Conservation (phyloP, 2,113 vertebrate genomes). For the Struthidea cinerea region DNA sequence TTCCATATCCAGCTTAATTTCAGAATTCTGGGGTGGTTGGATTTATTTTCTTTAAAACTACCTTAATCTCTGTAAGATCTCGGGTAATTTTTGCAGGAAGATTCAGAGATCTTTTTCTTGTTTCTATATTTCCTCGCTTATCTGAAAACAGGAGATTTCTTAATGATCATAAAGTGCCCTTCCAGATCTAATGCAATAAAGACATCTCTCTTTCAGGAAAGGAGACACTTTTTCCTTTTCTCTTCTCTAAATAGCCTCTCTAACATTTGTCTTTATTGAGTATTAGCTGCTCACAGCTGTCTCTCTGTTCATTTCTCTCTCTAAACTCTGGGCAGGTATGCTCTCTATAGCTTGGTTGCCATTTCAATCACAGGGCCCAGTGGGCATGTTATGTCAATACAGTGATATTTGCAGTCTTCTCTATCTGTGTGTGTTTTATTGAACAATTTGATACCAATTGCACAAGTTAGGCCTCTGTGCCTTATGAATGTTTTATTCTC, state of each 20-base stretch:
- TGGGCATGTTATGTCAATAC: slow-evolving; percentile 36
- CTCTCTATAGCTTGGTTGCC: background rate
- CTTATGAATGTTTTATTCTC: slow-evolving; percentile 14
- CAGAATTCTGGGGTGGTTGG: background rate
- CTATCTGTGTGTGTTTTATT: background rate
- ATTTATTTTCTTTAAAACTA: background rate
- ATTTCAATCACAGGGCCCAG: slow-evolving; percentile 13
- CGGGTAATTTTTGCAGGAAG: background rate
- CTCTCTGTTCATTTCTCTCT: background rate
- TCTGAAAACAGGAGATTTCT: background rate
- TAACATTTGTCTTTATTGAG: background rate
- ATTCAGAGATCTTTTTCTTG: background rate
- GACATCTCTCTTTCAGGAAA: background rate
- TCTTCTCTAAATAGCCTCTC: background rate
- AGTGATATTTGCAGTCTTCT: slow-evolving; percentile 3
- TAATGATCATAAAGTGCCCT: background rate
- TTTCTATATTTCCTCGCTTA: background rate
- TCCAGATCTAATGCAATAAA: background rate
- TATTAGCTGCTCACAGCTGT: background rate
- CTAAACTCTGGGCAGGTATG: background rate
- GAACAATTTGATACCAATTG: background rate
- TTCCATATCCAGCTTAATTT: background rate
- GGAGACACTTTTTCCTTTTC: background rate
- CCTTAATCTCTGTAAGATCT: background rate
- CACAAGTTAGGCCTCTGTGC: background rate